Base-by-base conservation (phyloP, 2,113 vertebrate genomes). In the Malurus melanocephalus region DNA sequence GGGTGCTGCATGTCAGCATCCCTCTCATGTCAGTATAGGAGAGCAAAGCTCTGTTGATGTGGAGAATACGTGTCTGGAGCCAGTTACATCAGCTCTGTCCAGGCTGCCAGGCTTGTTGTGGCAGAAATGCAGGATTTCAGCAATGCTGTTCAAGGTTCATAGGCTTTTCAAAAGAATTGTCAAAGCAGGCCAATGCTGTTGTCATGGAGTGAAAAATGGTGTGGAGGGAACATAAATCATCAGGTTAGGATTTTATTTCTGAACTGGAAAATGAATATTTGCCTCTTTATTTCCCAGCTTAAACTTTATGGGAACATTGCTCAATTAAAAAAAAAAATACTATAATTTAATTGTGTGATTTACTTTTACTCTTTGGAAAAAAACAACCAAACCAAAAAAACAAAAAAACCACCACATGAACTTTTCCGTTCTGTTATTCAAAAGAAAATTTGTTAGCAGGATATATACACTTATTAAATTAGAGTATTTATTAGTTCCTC, bases 401-500 rank as follows among this genome's bases (percentile, higher is more conserved):
- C 4, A 33, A 35, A 35, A 35, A 35, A 35, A 35, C 21, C 42
- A 69, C 51, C 33, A 49, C 32, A 77, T 66, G 40, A 84, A 57
- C 7, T 8, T 73, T 84, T 76, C 46, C 62, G 59, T 76, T 73
- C 28, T 92, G 42, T 75, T 68, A 51, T 55, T 79, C 55, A 85
- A 51, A 80, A 43, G 26, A 85, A 94, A 85, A 90, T 45, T 62
- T 77, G 35, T 53, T 65, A 77, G 72, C 61, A 73, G 88, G 74
- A 80, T 90, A 82, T 13, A 7, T 33, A 15, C 75, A 67, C n/a
- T 79, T 88, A 85, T 30, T 68, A 59, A 76, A 88, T 69, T 65
- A 49, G 43, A 68, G 81, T 76, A 52, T 35, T 85, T 88, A 86
- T 78, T 84, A 90, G 59, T 62, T 92, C 51, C 40, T 94, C 40